These are phyloP conservation scores for Prolemur simus DNA, from an alignment of 2,113 vertebrate species.

Conservation along the genomic window DNA sequence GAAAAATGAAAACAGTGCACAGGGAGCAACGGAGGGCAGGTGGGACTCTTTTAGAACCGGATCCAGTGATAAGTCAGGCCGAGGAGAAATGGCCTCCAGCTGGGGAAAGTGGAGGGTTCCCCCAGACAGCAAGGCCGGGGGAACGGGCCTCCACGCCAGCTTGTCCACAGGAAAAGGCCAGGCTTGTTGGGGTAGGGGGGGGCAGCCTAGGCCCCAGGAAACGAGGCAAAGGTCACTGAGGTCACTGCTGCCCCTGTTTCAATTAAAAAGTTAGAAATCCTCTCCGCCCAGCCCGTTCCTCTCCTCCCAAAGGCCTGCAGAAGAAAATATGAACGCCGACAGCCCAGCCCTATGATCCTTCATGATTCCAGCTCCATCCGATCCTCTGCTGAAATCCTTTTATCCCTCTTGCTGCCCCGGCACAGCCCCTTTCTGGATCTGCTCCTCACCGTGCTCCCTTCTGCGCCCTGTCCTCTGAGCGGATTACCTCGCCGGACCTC, in stretches of 20 bases:
- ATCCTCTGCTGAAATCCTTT: background rate
- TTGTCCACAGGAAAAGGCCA: background rate
- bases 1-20: slow-evolving; percentile 32
- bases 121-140: background rate
- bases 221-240: background rate
- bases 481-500: background rate
- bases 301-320: background rate
- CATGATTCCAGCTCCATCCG: background rate
- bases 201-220: background rate
- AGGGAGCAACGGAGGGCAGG: slow-evolving; percentile 21
- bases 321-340: rapidly evolving
- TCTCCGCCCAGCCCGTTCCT: rapidly evolving
- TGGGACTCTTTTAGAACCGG: background rate
- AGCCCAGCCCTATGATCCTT: background rate
- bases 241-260: background rate
- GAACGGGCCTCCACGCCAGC: background rate
- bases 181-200: background rate
- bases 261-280: background rate
- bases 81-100: background rate
- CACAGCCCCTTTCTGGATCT: background rate
- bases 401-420: background rate
- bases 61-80: slow-evolving; percentile 7
- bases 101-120: background rate
- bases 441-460: background rate
- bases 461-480: background rate